Evolutionary conservation across 2,113 vertebrate species (phyloP).

Genomic region (Helogale parvula): DNA sequence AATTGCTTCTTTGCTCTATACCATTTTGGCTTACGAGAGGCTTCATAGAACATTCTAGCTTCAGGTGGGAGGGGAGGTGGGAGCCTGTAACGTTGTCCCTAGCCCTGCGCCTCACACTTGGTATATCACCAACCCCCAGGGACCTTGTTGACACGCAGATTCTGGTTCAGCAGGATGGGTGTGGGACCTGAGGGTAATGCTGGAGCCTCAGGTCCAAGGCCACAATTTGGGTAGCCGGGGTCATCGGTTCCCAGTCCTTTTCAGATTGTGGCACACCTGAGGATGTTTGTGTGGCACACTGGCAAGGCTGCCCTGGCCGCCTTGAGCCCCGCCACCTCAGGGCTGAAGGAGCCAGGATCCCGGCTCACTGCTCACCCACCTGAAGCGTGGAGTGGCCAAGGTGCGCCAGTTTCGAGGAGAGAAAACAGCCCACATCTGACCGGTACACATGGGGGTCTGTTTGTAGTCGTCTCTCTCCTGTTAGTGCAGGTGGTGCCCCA

Average conservation of each 20-base stretch:
- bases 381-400: not conserved
- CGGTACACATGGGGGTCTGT: fast-evolving
- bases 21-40: not conserved
- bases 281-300: not conserved
- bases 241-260: not conserved
- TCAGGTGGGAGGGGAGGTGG: not conserved
- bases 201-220: not conserved
- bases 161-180: not conserved
- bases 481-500: not conserved
- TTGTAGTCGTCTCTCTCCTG: not conserved
- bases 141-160: not conserved
- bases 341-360: not conserved
- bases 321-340: not conserved
- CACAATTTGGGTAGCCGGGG: not conserved
- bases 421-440: not conserved
- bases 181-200: not conserved
- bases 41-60: not conserved
- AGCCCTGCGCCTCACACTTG: not conserved
- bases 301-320: not conserved
- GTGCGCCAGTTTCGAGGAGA: not conserved
- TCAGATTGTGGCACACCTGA: not conserved
- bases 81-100: not conserved
- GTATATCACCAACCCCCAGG: not conserved
- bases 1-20: not conserved
- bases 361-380: not conserved